A percentile compares a stretch with the other conserved stretches of the same genome.
These are phyloP conservation scores for Ailuropoda melanoleuca DNA, from an alignment of 2,113 vertebrate genomes.

Conservation along the genomic window DNA sequence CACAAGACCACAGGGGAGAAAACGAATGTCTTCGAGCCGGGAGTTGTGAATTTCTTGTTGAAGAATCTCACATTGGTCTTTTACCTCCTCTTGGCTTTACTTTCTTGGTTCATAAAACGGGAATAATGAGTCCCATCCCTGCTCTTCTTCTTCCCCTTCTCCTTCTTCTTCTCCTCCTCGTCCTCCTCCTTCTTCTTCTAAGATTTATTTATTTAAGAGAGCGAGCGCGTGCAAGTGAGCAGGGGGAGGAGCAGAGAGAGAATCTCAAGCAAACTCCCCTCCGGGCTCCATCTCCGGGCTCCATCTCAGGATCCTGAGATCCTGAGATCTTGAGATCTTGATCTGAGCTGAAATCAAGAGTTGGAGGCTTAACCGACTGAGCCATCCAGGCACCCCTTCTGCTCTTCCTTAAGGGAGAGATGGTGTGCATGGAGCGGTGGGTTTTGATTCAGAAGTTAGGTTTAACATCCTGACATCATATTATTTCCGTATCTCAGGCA, in stretches of 20 bases:
- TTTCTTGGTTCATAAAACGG: neutral
- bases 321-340: neutral
- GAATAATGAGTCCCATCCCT: neutral
- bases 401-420: neutral
- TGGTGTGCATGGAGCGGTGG: no score
- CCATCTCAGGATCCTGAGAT: neutral
- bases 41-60: neutral
- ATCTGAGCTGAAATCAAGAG: neutral
- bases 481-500: neutral
- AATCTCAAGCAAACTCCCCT: neutral
- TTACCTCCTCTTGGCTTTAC: neutral
- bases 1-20: rapidly evolving
- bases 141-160: neutral
- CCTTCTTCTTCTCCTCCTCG: no score
- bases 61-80: neutral
- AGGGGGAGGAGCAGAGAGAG: neutral
- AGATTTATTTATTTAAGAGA: neutral
- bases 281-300: neutral
- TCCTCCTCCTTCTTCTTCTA: no score
- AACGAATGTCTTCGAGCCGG: no score
- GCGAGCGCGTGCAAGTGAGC: neutral
- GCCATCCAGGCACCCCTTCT: neutral
- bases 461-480: neutral
- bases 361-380: neutral
- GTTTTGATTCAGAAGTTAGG: neutral